These are phyloP conservation scores for Metellina segmentata DNA, from an alignment of 2,888 invertebrate genomes.

Conservation along the genomic window DNA sequence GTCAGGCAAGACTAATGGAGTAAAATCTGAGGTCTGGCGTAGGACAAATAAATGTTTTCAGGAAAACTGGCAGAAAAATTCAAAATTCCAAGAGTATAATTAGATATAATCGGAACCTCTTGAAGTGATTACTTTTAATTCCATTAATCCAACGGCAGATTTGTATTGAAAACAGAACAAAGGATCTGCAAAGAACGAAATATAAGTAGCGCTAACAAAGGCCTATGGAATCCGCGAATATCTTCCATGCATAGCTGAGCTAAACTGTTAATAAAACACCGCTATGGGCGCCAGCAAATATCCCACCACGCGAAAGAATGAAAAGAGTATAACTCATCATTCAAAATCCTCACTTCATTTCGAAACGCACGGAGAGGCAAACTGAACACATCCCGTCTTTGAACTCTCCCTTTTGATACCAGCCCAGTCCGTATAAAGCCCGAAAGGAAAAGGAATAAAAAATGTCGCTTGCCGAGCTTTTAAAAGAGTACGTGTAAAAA, in stretches of 20 bases:
- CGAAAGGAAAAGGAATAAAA: conserved; percentile 19
- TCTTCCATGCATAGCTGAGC: conserved; percentile 43
- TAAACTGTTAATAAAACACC: conserved; percentile 25
- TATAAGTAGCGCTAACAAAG: not conserved
- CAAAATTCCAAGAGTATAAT: no score
- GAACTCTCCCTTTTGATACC: conserved; percentile 20
- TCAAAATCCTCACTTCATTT: conserved; percentile 46
- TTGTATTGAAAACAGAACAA: not conserved
- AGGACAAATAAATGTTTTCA: no score
- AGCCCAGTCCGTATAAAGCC: conserved; percentile 45
- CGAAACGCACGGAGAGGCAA: conserved; percentile 64
- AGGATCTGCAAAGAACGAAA: not conserved
- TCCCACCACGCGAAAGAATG: conserved; percentile 9
- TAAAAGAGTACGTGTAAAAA: conserved; percentile 73
- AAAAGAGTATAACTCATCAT: conserved; percentile 44
- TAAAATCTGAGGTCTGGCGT: no score
- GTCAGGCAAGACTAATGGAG: no score
- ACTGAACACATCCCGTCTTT: conserved; percentile 50
- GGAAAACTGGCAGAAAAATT: no score
- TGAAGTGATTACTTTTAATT: not conserved
- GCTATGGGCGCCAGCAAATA: conserved; percentile 19
- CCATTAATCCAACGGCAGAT: not conserved
- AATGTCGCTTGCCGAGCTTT: conserved; percentile 37
- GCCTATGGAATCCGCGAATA: not conserved
- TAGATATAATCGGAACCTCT: not conserved